Base-by-base conservation (phyloP, 2,888 invertebrate genomes). In the Argyresthia goedartella region DNA sequence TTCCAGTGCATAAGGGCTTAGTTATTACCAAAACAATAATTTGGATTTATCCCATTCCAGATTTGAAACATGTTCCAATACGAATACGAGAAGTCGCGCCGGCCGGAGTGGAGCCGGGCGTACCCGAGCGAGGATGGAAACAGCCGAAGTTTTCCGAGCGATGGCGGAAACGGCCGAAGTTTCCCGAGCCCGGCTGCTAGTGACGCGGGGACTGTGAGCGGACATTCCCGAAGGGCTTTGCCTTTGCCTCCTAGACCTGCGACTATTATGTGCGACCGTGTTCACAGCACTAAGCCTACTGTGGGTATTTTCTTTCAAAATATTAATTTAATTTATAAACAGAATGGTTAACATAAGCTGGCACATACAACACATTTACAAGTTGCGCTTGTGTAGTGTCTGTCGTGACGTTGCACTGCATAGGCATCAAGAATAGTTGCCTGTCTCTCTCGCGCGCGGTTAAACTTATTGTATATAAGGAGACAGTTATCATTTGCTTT, bases 41-140 rank as follows among this genome's bases (percentile, higher is more conserved):
- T n/a, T n/a, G n/a, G n/a, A n/a, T n/a, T n/a, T n/a, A 43, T 43
- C 13, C 43, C 14, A 4, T 14, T 36, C 15, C 46, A 46, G 46
- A 46, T n/a, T n/a, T n/a, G 13, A 10, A 14, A 13, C 34, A 84
- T 84, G 84, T 82, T 82, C 39, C 77, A 81, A 62, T 84, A 82
- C 63, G 82, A 81, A 15, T 77, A 65, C 45, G 84, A 82, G 56
- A 82, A 81, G 56, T 72, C 80, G 0, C 74, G 79, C 0, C 59
- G 69, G 0, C 25, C 25, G 3, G 67, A 74, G 42, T 71, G 70
- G 66, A 66, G 71, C 59, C 65, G 69, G 54, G 56, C 55, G 1
- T 55, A 55, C 45, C 47, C 52, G 54, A 52, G 13, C 47, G 16
- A 11, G n/a, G n/a, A 46, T 49, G 52, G 34, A 6, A 7, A 14